Conservation (phyloP, 2,888 invertebrate species). For the Sphecodes monilicornis region DNA sequence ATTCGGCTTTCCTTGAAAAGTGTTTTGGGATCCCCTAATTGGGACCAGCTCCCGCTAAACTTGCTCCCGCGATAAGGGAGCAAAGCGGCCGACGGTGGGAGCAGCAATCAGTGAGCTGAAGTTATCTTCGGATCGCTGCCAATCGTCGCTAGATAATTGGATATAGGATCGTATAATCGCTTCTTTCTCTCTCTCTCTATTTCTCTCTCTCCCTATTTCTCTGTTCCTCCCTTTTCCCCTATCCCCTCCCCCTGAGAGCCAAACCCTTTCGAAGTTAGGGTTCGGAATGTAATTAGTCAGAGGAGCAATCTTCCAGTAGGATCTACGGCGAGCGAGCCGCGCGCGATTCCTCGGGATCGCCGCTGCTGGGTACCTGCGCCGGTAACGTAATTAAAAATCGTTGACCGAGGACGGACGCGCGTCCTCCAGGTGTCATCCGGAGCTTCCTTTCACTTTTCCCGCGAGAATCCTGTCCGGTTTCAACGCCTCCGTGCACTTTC, state of each 20-base stretch:
- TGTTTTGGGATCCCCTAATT: slow-evolving; percentile 17
- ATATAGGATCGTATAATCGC: slow-evolving; percentile 67
- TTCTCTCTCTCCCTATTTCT: not conserved
- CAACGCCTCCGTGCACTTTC: not conserved
- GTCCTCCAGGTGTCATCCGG: not conserved
- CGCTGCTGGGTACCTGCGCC: slow-evolving; percentile 73
- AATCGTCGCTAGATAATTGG: slow-evolving; percentile 74
- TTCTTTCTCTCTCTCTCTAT: not conserved
- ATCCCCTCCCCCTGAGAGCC: slow-evolving; percentile 24
- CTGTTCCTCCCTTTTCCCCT: not conserved
- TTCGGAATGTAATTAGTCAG: slow-evolving; percentile 83
- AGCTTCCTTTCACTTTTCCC: not conserved
- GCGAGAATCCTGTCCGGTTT: not conserved
- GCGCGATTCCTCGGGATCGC: slow-evolving; percentile 62
- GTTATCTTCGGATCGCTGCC: slow-evolving; percentile 65
- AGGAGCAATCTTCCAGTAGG: slow-evolving; percentile 75
- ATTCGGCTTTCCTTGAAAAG: slow-evolving; percentile 10
- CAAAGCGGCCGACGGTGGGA: not conserved
- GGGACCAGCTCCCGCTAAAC: not conserved
- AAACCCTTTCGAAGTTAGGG: slow-evolving; percentile 61
- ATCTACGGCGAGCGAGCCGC: slow-evolving; percentile 72
- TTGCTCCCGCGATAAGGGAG: slow-evolving; percentile 27
- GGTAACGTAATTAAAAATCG: slow-evolving; percentile 79
- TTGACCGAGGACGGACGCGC: slow-evolving; percentile 68
- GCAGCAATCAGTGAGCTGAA: slow-evolving; percentile 35